A percentile compares a stretch with the other conserved stretches of the same genome.
Evolutionary conservation across 1,140 invertebrate species (phyloP).

Genomic region (Hormaphis cornu): DNA sequence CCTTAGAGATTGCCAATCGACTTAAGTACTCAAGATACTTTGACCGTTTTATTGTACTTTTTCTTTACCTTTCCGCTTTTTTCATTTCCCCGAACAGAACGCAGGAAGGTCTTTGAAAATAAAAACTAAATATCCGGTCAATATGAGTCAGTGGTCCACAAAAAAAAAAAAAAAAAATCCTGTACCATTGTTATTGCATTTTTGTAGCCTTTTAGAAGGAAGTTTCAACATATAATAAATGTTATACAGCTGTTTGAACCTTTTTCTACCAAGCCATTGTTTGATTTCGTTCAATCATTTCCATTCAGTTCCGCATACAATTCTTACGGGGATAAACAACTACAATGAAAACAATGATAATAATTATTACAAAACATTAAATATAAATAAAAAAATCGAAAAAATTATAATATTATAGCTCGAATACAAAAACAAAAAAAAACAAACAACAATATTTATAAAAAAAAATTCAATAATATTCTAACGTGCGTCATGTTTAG

Average conservation of each 20-base stretch:
- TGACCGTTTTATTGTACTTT: slow-evolving; percentile 16
- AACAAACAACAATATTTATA: no score
- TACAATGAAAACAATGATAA: not conserved
- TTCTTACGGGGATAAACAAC: not conserved
- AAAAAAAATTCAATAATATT: no score
- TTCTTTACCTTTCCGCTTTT: not conserved
- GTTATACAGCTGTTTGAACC: slow-evolving; percentile 4
- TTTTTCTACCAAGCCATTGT: not conserved
- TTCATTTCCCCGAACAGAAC: not conserved
- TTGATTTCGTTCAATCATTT: not conserved
- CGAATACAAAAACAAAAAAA: no score
- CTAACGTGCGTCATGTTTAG: no score
- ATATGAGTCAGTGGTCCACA: slow-evolving; percentile 8
- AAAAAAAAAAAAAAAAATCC: slow-evolving; percentile 14
- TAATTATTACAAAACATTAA: not conserved
- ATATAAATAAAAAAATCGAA: not conserved
- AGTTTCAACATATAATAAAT: no score
- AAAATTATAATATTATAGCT: not conserved
- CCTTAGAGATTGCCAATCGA: not conserved
- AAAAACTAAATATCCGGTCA: slow-evolving; percentile 23
- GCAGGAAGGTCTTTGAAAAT: not conserved
- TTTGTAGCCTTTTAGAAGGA: not conserved
- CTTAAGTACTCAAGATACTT: not conserved
- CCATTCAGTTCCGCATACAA: not conserved
- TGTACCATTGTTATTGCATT: slow-evolving; percentile 13